Evolutionary conservation across 2,797 vertebrate genomes (phyloP).

Genomic region (Schizothorax lantsangensis): DNA sequence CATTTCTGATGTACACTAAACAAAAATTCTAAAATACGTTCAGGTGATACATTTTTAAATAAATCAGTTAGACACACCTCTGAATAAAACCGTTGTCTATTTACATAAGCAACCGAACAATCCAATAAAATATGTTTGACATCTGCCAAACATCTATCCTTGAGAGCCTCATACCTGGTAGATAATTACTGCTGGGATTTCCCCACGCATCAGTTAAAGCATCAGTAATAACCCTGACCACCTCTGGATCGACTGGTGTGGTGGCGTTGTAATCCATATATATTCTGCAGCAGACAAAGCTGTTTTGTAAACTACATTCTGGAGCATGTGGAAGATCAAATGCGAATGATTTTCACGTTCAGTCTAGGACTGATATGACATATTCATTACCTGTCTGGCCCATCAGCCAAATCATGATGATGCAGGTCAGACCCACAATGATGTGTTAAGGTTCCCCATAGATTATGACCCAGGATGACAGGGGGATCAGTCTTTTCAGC

Average conservation of each 20-base stretch:
- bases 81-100: too few species aligned
- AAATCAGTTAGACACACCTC: too few species aligned
- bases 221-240: constrained; percentile 77
- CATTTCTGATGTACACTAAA: too few species aligned
- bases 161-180: constrained; percentile 76
- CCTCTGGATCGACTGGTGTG: constrained; percentile 87
- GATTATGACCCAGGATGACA: constrained; percentile 22
- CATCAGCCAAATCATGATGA: constrained; percentile 20
- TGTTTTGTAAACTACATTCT: background rate
- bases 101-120: too few species aligned
- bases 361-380: background rate
- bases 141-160: background rate
- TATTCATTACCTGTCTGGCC: constrained; percentile 40
- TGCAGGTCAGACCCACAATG: constrained; percentile 2
- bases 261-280: constrained; percentile 97
- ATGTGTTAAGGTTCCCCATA: constrained; percentile 14
- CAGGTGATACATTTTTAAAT: too few species aligned
- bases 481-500: constrained; percentile 35
- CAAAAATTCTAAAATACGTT: too few species aligned
- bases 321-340: background rate
- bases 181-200: constrained; percentile 92
- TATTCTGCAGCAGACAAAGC: constrained; percentile 68
- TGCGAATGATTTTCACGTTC: background rate
- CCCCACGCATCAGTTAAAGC: constrained; percentile 92
- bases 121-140: too few species aligned